phyloP scores from a whole-genome alignment of 2,797 vertebrate genomes.

The Onychomys torridus region DNA sequence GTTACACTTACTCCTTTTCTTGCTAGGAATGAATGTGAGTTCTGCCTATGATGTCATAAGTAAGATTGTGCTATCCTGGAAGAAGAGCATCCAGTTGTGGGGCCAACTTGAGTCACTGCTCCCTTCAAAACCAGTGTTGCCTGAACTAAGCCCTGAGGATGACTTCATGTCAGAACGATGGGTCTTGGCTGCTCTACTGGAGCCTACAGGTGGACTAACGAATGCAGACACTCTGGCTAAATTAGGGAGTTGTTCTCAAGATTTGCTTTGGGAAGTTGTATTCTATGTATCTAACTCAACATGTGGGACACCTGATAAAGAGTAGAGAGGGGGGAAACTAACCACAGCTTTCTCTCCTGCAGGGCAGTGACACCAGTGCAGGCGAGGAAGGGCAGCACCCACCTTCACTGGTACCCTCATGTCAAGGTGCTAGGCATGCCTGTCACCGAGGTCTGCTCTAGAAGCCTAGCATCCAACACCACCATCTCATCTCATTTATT shows the following conservation, averaged over 20 bases:
- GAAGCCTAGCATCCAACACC: too few relatives aligned
- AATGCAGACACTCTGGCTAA: not conserved
- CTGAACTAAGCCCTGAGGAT: not conserved
- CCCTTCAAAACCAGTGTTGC: not conserved
- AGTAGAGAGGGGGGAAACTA: not conserved
- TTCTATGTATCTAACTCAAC: not conserved
- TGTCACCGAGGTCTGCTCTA: rapidly evolving
- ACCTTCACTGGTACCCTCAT: rapidly evolving
- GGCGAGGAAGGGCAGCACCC: rapidly evolving
- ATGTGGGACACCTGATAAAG: not conserved
- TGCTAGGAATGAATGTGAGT: too few relatives aligned
- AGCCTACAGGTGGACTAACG: not conserved
- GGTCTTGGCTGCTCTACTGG: not conserved
- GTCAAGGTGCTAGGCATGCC: rapidly evolving
- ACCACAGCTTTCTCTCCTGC: not conserved
- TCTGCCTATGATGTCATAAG: not conserved
- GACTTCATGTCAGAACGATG: not conserved
- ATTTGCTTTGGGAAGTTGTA: not conserved
- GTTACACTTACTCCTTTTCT: not conserved
- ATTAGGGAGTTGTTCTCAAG: not conserved
- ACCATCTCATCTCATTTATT: not conserved
- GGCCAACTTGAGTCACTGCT: not conserved
- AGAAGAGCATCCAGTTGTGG: not conserved
- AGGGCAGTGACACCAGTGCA: not conserved
- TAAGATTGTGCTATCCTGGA: not conserved